Evolutionary conservation across 1,140 invertebrate species (phyloP), one percentile per base, ranked within the genome.

Genomic region (Diachasma alloeum): DNA sequence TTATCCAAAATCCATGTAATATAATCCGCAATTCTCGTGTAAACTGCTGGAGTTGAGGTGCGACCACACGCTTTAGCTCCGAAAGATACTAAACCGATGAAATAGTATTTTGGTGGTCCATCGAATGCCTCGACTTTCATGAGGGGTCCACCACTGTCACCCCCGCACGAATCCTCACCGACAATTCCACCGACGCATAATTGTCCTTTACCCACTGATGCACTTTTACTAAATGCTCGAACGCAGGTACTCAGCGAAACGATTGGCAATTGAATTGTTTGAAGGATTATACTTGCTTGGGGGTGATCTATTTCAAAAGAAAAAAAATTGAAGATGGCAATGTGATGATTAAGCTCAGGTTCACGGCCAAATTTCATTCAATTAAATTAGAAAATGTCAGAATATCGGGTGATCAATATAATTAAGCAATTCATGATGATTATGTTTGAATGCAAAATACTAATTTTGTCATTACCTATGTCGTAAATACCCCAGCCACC

Each of bases 81-180:
- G 81, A 92, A 94, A 1, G 94, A 94, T 0, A 95, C 93, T 19
- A 95, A 86, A 0, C 93, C 94, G 0, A 93, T 85, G 24, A 94
- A 85, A 31, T 91, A 90, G 83, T 92, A 92, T 78, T 84, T 83
- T 8, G 87, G 83, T 8, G 80, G 63, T 9, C 82, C 83, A 37
- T 86, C 72, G n/a, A 77, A 82, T 26, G 81, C 80, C 56, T 89
- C 86, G 22, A 90, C 84, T 75, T 91, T 91, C 91, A 93, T 92
- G 0, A 94, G 86, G 0, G 93, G 93, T 3, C 93, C 93, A 0
- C 93, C 93, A n/a, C 92, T 93, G 76, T 94, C 93, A 1, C 92
- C 92, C 0, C 90, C 89, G 72, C 93, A 94, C 0, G 92, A 91
- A 75, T 94, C 93, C 76, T 91, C 85, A 5, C 91, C 91, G 0